Percentiles rank a stretch among this genome's conserved stretches.
These are phyloP conservation scores for Anastrepha obliqua DNA, from an alignment of 1,140 invertebrate genomes.

Conservation along the genomic window DNA sequence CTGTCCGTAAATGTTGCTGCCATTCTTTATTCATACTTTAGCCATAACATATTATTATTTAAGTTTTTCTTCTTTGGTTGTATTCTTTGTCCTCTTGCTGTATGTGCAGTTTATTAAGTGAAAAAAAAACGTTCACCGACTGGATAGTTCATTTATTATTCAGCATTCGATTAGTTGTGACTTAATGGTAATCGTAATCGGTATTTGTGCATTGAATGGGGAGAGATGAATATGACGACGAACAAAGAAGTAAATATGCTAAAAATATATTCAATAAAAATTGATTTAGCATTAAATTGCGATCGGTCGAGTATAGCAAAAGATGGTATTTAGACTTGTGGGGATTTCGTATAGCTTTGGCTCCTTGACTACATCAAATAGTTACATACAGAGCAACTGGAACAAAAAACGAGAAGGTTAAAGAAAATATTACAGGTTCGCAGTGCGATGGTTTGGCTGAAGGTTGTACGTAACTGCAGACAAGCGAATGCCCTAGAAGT, in stretches of 20 bases:
- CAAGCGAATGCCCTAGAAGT: too few species aligned
- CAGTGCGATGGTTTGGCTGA: too few species aligned
- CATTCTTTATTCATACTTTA: slow-evolving; percentile 19
- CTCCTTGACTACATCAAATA: neutral
- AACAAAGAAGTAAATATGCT: neutral
- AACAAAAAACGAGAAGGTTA: too few species aligned
- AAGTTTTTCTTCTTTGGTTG: neutral
- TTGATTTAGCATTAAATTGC: slow-evolving; percentile 38
- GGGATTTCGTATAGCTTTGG: neutral
- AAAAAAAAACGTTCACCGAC: neutral
- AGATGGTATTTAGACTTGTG: neutral
- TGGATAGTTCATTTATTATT: slow-evolving; percentile 31
- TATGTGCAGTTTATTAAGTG: neutral
- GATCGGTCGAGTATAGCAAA: neutral
- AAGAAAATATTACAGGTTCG: too few species aligned
- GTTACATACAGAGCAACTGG: too few species aligned
- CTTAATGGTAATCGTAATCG: slow-evolving; percentile 41
- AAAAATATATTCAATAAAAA: slow-evolving; percentile 12
- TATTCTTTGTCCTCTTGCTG: neutral
- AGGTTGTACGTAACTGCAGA: too few species aligned
- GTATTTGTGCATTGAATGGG: neutral
- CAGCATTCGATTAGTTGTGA: slow-evolving; percentile 38
- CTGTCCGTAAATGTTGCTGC: slow-evolving; percentile 21
- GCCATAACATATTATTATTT: slow-evolving; percentile 24
- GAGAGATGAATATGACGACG: neutral